Evolutionary conservation across 2,888 invertebrate species (phyloP).

Genomic region (Callyntrura sp.): DNA sequence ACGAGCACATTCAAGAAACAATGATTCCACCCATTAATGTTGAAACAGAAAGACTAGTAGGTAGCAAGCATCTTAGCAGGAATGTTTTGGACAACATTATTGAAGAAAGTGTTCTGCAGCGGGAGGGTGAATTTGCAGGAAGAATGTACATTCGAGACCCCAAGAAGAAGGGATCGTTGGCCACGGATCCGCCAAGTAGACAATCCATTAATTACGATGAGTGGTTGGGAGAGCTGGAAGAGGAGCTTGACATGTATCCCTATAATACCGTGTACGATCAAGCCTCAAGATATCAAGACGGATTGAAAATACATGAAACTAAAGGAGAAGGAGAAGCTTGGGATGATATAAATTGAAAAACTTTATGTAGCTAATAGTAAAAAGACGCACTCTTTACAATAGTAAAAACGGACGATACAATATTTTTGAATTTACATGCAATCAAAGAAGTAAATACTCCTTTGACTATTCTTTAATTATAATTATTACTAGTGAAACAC

Average conservation of each 20-base stretch:
- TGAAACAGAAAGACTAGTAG: neutral
- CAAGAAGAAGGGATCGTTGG: conserved; percentile 26
- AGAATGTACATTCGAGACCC: conserved; percentile 42
- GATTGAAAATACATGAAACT: too few species aligned
- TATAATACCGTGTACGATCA: neutral
- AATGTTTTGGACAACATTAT: conserved; percentile 44
- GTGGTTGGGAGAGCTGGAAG: conserved; percentile 19
- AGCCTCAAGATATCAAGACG: neutral
- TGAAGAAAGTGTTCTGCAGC: conserved; percentile 40
- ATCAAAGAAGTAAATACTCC: too few species aligned
- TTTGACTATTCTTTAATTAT: too few species aligned
- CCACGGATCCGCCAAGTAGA: conserved; percentile 11
- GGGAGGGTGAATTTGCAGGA: conserved; percentile 54
- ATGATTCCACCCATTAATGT: conserved; percentile 46
- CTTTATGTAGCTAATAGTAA: too few species aligned
- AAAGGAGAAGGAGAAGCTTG: neutral
- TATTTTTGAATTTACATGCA: too few species aligned
- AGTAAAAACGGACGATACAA: too few species aligned
- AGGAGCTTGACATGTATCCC: neutral
- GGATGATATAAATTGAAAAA: neutral
- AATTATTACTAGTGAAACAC: too few species aligned
- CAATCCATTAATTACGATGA: conserved; percentile 31
- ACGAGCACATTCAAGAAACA: conserved; percentile 48
- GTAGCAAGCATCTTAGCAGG: conserved; percentile 6
- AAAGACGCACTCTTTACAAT: too few species aligned